phyloP scores from a whole-genome alignment of 2,888 invertebrate species.

The Theodoxus fluviatilis region DNA sequence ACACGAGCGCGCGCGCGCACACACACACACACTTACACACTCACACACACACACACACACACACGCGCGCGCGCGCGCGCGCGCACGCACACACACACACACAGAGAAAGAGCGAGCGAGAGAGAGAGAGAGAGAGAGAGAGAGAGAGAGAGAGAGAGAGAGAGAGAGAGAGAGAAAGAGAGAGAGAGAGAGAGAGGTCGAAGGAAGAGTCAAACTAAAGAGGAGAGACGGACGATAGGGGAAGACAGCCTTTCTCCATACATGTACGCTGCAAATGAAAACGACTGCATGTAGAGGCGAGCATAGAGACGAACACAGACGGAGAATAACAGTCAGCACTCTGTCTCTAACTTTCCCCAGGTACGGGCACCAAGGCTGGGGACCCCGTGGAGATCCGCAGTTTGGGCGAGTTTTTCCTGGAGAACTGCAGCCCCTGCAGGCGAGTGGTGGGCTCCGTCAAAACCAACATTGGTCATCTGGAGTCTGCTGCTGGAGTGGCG shows the following conservation, averaged over 20 bases:
- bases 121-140: slow-evolving; percentile 12
- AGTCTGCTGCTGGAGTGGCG: slow-evolving; percentile 50
- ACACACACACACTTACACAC: too few relatives aligned
- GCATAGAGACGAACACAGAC: not conserved
- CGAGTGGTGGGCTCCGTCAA: slow-evolving; percentile 49
- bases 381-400: slow-evolving; percentile 45
- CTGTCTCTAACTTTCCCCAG: slow-evolving; percentile 28
- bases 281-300: not conserved
- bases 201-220: not conserved
- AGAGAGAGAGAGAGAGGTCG: not conserved
- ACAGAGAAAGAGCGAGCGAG: too few relatives aligned
- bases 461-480: slow-evolving; percentile 52
- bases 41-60: too few relatives aligned
- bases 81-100: too few relatives aligned
- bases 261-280: too few relatives aligned
- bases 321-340: not conserved
- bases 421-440: slow-evolving; percentile 9
- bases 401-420: slow-evolving; percentile 36
- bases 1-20: too few relatives aligned
- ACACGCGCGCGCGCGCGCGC: too few relatives aligned
- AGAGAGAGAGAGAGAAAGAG: not conserved
- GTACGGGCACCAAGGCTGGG: slow-evolving; percentile 48
- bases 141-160: not conserved
- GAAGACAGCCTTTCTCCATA: too few relatives aligned
- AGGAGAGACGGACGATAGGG: too few relatives aligned